Conservation (phyloP, 2,797 vertebrate species). For the Alca torda region DNA sequence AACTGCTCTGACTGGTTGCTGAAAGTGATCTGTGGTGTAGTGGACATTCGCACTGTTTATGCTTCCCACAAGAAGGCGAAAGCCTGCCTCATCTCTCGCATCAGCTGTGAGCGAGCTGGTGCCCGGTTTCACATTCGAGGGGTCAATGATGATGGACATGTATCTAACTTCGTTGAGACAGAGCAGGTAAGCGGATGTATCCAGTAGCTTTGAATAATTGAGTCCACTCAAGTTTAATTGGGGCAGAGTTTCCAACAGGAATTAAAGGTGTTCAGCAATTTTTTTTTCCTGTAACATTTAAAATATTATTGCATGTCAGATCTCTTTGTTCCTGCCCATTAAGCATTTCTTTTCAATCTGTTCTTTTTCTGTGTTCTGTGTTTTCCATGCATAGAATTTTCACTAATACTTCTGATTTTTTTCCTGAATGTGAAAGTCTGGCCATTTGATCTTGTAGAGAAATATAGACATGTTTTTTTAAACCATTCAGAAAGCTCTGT, state of each 20-base stretch:
- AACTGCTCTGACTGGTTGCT: slow-evolving; percentile 81
- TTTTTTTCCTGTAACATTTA: background rate
- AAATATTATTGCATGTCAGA: background rate
- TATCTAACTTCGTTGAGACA: slow-evolving; percentile 82
- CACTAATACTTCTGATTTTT: background rate
- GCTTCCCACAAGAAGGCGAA: slow-evolving; percentile 82
- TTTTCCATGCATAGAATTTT: background rate
- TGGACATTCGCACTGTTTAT: slow-evolving; percentile 80
- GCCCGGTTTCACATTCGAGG: slow-evolving; percentile 77
- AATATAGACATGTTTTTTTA: background rate
- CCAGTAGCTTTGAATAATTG: slow-evolving; percentile 25
- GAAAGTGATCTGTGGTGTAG: slow-evolving; percentile 79
- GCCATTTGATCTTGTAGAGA: background rate
- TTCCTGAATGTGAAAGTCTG: background rate
- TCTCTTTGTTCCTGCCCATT: background rate
- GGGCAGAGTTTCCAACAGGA: background rate
- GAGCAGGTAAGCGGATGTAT: slow-evolving; percentile 75
- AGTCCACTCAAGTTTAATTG: background rate
- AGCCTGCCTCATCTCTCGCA: slow-evolving; percentile 81
- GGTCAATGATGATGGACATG: slow-evolving; percentile 78
- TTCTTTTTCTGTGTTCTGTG: background rate
- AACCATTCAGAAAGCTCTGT: background rate
- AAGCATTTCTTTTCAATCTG: background rate
- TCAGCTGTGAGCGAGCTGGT: slow-evolving; percentile 77
- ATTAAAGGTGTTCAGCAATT: background rate